Percentiles rank a stretch among this genome's conserved stretches.
Evolutionary conservation across 2,888 invertebrate species (phyloP).

Genomic region (Taenaris catops): DNA sequence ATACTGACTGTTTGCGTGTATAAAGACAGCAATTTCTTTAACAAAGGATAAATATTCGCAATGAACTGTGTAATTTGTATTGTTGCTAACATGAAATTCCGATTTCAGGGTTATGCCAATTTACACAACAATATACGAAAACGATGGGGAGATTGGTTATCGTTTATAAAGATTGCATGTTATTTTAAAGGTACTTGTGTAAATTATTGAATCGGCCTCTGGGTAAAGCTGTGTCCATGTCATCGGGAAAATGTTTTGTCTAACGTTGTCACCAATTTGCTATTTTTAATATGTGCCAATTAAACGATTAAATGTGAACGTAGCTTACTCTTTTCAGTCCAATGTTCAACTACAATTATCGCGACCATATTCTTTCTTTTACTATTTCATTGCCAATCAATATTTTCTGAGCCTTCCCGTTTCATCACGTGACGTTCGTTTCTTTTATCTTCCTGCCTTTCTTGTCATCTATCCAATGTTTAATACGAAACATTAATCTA

Average conservation of each 20-base stretch:
- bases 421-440: not conserved
- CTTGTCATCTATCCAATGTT: too few relatives aligned
- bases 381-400: too few relatives aligned
- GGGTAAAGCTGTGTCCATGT: conserved; percentile 17
- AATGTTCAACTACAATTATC: too few relatives aligned
- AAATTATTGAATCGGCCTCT: conserved; percentile 4
- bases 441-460: not conserved
- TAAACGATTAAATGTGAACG: too few relatives aligned
- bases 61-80: too few relatives aligned
- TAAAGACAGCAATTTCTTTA: too few relatives aligned
- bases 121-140: conserved; percentile 53
- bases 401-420: too few relatives aligned
- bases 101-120: conserved; percentile 50
- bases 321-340: too few relatives aligned
- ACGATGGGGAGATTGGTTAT: conserved; percentile 42
- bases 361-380: too few relatives aligned
- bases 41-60: too few relatives aligned
- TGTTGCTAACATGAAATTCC: conserved; percentile 1
- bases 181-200: conserved; percentile 25
- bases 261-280: not conserved
- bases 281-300: not conserved
- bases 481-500: too few relatives aligned
- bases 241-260: conserved; percentile 13
- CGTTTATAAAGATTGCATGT: conserved; percentile 23
- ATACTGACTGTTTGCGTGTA: too few relatives aligned